A percentile compares a stretch with the other conserved stretches of the same genome.
Conservation (phyloP, 2,113 vertebrate species). For the Clinocottus analis region DNA sequence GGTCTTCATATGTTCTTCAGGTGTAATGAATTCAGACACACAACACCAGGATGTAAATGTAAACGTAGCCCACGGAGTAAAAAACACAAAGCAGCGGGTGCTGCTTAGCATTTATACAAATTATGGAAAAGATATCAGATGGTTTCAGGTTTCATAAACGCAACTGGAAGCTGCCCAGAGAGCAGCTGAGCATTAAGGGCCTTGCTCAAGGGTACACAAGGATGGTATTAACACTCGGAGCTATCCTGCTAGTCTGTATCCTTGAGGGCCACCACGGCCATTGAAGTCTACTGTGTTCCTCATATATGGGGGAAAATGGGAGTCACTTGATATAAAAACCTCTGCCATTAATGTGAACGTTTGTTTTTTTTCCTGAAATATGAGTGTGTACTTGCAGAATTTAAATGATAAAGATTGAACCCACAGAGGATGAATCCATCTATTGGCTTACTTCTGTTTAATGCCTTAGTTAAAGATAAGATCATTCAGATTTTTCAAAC, state of each 20-base stretch:
- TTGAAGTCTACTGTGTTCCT: not conserved
- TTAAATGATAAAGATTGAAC: not conserved
- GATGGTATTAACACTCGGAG: not conserved
- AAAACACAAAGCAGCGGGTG: not conserved
- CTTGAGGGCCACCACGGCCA: not conserved
- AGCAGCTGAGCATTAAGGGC: not conserved
- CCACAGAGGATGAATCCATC: not conserved
- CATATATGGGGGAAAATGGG: not conserved
- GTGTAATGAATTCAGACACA: not conserved
- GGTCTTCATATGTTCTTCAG: not conserved
- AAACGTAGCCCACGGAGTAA: not conserved
- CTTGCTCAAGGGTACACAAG: not conserved
- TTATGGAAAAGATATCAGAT: not conserved
- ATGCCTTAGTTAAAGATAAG: not conserved
- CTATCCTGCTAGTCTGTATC: not conserved
- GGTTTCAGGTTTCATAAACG: not conserved
- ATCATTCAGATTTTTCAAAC: not conserved
- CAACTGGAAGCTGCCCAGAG: not conserved
- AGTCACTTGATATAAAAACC: not conserved
- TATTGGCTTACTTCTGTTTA: not conserved
- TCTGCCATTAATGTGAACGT: not conserved
- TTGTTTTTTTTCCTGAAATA: not conserved
- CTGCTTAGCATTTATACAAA: not conserved
- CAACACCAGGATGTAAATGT: not conserved
- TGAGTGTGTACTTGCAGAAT: not conserved